Percentiles rank a stretch among this genome's conserved stretches.
These are phyloP conservation scores for Hybognathus amarus DNA, from an alignment of 2,797 vertebrate species.

Conservation along the genomic window DNA sequence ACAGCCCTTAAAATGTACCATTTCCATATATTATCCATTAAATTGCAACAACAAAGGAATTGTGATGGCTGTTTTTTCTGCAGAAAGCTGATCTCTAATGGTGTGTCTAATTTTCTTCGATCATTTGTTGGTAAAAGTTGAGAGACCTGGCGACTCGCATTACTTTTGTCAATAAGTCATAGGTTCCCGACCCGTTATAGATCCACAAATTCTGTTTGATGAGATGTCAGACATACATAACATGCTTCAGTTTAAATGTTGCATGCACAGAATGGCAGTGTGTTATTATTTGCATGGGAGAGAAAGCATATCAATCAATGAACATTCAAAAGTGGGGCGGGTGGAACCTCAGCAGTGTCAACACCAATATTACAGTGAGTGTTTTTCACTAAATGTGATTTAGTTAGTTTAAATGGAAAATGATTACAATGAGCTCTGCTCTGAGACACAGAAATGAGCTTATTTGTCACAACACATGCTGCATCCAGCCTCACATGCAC, in stretches of 20 bases:
- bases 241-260: neutral
- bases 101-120: neutral
- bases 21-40: neutral
- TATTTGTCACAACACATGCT: constrained; percentile 31
- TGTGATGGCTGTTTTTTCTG: neutral
- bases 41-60: neutral
- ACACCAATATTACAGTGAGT: constrained; percentile 37
- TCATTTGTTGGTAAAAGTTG: neutral
- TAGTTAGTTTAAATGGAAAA: constrained; percentile 45
- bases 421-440: constrained; percentile 36
- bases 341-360: constrained; percentile 26
- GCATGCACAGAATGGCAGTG: neutral
- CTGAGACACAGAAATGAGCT: constrained; percentile 21
- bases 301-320: constrained; percentile 33
- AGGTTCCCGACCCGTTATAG: neutral
- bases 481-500: constrained; percentile 22
- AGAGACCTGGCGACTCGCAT: neutral
- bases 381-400: constrained; percentile 36
- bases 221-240: constrained; percentile 7
- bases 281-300: neutral
- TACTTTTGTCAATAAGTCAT: neutral
- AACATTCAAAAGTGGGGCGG: constrained; percentile 10
- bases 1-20: neutral
- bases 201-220: constrained; percentile 8
- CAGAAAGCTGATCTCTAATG: neutral